Evolutionary conservation across 1,140 invertebrate genomes (phyloP), one percentile per base, ranked within the genome.

Genomic region (Drosophila melanica): DNA sequence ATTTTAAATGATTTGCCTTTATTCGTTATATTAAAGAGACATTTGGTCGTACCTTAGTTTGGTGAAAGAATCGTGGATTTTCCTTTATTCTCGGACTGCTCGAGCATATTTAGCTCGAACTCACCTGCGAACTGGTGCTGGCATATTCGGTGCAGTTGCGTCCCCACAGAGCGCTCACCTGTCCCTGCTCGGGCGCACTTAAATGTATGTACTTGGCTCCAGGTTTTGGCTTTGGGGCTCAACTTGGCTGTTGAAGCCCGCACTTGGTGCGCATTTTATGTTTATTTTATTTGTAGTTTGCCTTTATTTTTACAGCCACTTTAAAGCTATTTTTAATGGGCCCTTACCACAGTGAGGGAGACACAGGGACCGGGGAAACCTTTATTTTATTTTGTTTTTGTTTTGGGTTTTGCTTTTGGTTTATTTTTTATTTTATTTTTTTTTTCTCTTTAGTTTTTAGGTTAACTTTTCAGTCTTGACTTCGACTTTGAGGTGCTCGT

Each of bases 221-320:
- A 47, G 12, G 5, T 37, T 62, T 62, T 64, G 45, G 50, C 27
- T 48, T 48, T 47, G 7, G 3, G n/a, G 11, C 53, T 54, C 8
- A 16, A 20, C 3, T 23, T 44, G 23, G 75, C 68, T 66, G 69
- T 45, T 41, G 66, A 82, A 54, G 79, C 75, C 79, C 79, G 79
- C 79, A 81, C 60, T 81, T 81, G 74, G 74, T 59, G 59, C 76
- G 74, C 79, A 74, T 76, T 81, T 81, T 75, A 81, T 82, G 75
- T 55, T 82, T 69, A 63, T 77, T 77, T 81, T 81, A 77, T 74
- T 77, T 81, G 72, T 81, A 81, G 79, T 82, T 81, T 74, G 64
- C 67, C 65, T 81, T 81, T 77, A 73, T 80, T 81, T 81, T 79
- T 79, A 85, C 81, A 81, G 65, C 81, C 81, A 85, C 81, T 85